Base-by-base conservation (phyloP, 2,888 invertebrate genomes). In the Calliopum simillimum region DNA sequence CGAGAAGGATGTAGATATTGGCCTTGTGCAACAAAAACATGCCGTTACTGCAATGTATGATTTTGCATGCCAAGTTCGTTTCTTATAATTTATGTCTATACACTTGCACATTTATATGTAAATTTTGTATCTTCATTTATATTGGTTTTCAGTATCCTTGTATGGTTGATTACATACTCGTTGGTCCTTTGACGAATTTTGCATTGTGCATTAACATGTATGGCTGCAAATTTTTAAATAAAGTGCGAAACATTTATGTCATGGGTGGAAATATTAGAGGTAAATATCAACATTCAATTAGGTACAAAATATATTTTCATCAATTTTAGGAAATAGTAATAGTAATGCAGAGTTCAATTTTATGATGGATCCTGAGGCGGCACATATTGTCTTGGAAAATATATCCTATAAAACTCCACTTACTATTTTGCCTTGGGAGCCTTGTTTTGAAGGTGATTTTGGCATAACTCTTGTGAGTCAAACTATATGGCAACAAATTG, bases 231-330 rank as follows among this genome's bases (percentile, higher is more conserved):
- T 91, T 95, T 79, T 81, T 89, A 2, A 80, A 87, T 23, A 88
- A 90, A 74, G 84, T 94, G 0, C 90, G 91, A 63, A 90, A 91
- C 64, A 86, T 94, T 47, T 92, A 89, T 79, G 87, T 94, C 3
- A 94, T 94, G 88, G 95, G 94, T n/a, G 94, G 95, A 72, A 92
- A 93, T 84, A 89, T 90, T 75, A 87, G 88, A 77, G 91, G 94
- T 93, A 87, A 72, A 69, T 58, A 49, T n/a, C n/a, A n/a, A n/a
- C n/a, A n/a, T n/a, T n/a, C n/a, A n/a, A n/a, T n/a, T n/a, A 25
- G 21, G 8, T 49, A 4, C 3, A 1, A 23, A 3, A 44, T 16
- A 8, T 62, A 46, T n/a, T n/a, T n/a, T 8, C 33, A 33, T 33
- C 3, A 3, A 43, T 14, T 23, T 1, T 23, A 88, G 89, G 86